phyloP scores from a whole-genome alignment of 92 coral and sea anemone species.

The Umimayanthus kanabou region DNA sequence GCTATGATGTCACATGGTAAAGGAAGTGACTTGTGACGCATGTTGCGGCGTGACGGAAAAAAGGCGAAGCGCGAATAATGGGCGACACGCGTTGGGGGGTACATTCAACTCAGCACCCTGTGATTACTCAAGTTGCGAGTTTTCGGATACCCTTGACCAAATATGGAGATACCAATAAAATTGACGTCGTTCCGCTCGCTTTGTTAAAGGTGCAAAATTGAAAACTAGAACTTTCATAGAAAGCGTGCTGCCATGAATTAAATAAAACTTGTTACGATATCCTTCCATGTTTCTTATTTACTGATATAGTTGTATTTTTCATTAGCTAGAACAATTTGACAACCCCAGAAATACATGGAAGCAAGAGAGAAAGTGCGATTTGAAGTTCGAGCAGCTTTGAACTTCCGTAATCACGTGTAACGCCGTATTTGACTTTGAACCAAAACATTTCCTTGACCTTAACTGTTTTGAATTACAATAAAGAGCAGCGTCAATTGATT shows the following conservation, averaged over 20 bases:
- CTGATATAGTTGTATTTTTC: not conserved
- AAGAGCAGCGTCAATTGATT: not conserved
- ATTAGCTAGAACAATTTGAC: not conserved
- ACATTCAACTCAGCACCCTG: slow-evolving; percentile 1
- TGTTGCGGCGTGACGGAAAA: not conserved
- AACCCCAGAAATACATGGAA: not conserved
- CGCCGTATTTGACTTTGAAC: not conserved
- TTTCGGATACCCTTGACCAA: not conserved
- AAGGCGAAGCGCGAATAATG: not conserved
- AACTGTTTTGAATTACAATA: not conserved
- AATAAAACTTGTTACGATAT: not conserved
- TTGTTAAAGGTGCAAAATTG: not conserved
- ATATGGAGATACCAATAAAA: not conserved
- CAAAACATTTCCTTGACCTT: not conserved
- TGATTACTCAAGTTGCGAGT: not conserved
- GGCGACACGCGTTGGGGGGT: not conserved
- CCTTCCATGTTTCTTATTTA: not conserved
- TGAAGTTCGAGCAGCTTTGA: not conserved
- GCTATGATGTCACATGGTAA: not conserved
- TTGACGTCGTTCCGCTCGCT: slow-evolving; percentile 8
- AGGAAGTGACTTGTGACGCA: slow-evolving; percentile 20
- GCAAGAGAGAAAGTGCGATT: not conserved
- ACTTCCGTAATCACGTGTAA: not conserved
- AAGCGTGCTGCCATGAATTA: not conserved
- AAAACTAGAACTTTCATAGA: not conserved